Base-by-base conservation (phyloP, 2,888 invertebrate genomes). In the Drepana falcataria region DNA sequence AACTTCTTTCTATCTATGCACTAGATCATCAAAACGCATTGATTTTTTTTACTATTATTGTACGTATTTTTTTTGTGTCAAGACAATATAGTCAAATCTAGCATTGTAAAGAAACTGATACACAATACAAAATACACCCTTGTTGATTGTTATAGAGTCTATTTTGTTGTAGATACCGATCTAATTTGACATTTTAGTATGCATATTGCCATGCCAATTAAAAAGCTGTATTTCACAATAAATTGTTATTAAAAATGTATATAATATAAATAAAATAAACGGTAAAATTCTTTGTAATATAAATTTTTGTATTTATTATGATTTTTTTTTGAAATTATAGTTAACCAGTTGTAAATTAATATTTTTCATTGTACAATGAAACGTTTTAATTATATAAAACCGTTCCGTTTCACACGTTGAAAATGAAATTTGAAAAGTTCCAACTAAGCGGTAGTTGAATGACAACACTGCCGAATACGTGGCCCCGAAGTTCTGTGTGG, bases 401-500 rank as follows among this genome's bases (percentile, higher is more conserved):
- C 79, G 76, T 73, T 87, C 63, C 81, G 6, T 74, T 73, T 4
- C n/a, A 81, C 72, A 75, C 58, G 63, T 35, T 7, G 1, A 1
- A 4, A n/a, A 35, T 59, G 58, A 64, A 68, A 75, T 77, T 77
- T 77, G 71, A 87, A 85, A 91, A 91, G 85, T 90, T 91, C 91
- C 91, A 91, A 91, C 91, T 91, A 87, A 79, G 85, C 88, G 81
- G 68, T 73, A 68, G 71, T 58, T 60, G 58, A 59, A 78, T 90
- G 90, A 84, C 90, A 90, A 87, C 87, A 85, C 87, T 68, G 79
- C 74, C 75, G 81, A 83, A 91, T 91, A 91, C 91, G 91, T 91
- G 91, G 91, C 91, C 88, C 81, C 79, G 77, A 79, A 75, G 79
- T 79, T 81, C 67, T 79, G 71, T 76, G 83, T 74, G 78, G 73